phyloP scores from a whole-genome alignment of 2,797 vertebrate genomes.

The Semaprochilodus insignis region DNA sequence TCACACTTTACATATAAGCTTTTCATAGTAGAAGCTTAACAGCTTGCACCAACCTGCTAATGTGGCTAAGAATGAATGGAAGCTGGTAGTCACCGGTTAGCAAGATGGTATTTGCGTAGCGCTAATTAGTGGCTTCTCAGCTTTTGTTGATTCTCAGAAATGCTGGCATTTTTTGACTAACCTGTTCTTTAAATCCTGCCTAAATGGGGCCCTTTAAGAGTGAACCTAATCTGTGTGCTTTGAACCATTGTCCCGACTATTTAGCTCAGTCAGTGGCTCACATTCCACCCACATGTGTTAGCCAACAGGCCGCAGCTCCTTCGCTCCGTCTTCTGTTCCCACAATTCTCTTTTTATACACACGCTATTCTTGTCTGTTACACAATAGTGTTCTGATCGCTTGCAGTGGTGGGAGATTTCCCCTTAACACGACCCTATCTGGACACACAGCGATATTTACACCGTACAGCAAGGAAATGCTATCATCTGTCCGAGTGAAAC shows the following conservation, averaged over 20 bases:
- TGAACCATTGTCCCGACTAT: neutral
- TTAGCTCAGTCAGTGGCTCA: neutral
- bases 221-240: neutral
- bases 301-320: neutral
- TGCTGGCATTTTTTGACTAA: neutral
- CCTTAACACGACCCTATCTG: neutral
- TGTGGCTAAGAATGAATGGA: too few species aligned
- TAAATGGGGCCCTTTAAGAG: neutral
- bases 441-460: neutral
- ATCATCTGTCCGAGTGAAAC: neutral
- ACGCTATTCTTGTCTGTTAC: neutral
- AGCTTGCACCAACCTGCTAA: neutral
- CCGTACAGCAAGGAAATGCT: neutral
- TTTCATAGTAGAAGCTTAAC: neutral
- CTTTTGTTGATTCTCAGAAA: neutral
- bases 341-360: neutral
- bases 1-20: neutral
- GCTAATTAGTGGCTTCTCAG: neutral
- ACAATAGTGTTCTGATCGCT: neutral
- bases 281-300: constrained; percentile 5
- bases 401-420: neutral
- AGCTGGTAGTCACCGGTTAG: too few species aligned
- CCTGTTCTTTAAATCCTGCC: neutral
- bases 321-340: neutral
- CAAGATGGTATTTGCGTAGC: too few species aligned